Conservation (phyloP, 2,113 vertebrate species). For the Rhea pennata region DNA sequence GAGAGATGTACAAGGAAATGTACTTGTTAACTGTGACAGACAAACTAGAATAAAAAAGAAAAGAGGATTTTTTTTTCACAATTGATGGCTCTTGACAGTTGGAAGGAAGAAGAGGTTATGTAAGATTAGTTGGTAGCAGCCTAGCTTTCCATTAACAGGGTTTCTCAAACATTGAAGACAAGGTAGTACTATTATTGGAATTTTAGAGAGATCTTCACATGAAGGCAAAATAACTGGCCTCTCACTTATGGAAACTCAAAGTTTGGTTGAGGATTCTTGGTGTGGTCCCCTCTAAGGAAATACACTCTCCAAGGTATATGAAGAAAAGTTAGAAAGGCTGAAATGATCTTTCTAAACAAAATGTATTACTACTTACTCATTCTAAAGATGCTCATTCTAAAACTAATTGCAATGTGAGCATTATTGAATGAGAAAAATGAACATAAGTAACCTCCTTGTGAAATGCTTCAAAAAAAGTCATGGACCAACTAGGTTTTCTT, state of each 20-base stretch:
- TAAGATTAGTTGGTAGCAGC: background rate
- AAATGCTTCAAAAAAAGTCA: background rate
- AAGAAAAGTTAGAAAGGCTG: background rate
- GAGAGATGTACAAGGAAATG: background rate
- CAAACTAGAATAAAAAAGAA: background rate
- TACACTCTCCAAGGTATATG: background rate
- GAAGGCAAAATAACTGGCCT: background rate
- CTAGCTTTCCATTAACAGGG: background rate
- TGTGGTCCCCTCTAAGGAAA: background rate
- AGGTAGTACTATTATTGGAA: background rate
- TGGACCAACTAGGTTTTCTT: background rate
- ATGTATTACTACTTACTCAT: background rate
- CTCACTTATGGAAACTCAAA: background rate
- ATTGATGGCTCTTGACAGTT: accelerated
- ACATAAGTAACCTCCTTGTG: background rate
- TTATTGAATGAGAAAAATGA: background rate
- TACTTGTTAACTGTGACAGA: background rate
- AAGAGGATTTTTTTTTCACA: background rate
- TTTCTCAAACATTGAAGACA: background rate
- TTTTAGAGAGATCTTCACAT: background rate
- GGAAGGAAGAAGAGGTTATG: background rate
- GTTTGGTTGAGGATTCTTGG: background rate
- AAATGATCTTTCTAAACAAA: background rate
- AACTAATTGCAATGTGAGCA: background rate
- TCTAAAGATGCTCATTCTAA: background rate